Evolutionary conservation across 2,888 invertebrate species (phyloP), one percentile per base, ranked within the genome.

Genomic region (Chironomus riparius): DNA sequence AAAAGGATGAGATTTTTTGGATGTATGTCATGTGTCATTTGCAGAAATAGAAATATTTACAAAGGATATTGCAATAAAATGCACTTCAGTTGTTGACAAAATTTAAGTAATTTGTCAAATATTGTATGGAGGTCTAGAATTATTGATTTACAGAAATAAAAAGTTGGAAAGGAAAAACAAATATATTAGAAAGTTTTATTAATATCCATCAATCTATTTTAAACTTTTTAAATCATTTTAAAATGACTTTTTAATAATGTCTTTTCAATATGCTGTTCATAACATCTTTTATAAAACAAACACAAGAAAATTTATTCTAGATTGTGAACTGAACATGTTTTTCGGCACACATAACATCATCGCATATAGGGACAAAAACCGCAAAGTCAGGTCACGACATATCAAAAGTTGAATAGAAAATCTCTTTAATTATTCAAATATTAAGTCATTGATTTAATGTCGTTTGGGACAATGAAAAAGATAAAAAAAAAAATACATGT

Each of bases 341-440:
- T 38, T 10, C 4, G 1, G 38, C 38, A 38, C 38, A 38, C 1
- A 38, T 10, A 7, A 68, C n/a, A 68, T 68, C n/a, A 15, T 68
- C 38, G 47, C 13, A 4, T 68, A 10, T 15, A 65, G 22, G 65
- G 22, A 10, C 10, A 6, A 18, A 72, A 72, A 62, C 28, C 61
- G 72, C 72, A 72, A 72, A 61, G 72, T 72, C 72, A 72, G 72
- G 72, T 72, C 72, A 62, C 62, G 72, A 24, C 62, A 72, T 72
- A 38, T 72, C 62, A 62, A 71, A 56, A 22, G 56, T 72, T 38
- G 47, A 62, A 62, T 21, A 13, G n/a, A 61, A 72, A 28, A 61
- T 72, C 72, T 61, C 61, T 71, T 72, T 62, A 72, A 72, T 72
- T 72, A 72, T 72, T 72, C 72, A 72, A 22, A 38, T 28, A 24